Conservation (phyloP, 2,797 vertebrate species). For the Lagodon rhomboides region DNA sequence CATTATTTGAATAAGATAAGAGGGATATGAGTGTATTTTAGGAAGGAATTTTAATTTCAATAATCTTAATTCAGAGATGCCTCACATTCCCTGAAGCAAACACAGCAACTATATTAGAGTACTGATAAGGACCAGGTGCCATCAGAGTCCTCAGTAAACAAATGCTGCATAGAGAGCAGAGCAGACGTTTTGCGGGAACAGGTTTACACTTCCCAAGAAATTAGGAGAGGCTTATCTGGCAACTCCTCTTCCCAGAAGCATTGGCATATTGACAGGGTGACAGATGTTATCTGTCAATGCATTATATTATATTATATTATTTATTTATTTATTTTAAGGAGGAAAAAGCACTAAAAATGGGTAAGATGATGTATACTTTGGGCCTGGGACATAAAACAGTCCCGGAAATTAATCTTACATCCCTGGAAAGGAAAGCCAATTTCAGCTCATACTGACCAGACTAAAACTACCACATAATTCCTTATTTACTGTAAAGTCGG, state of each 20-base stretch:
- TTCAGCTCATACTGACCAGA: background rate
- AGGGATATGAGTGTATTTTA: constrained; percentile 21
- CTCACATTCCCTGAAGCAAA: background rate
- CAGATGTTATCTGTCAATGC: background rate
- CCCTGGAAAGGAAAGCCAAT: background rate
- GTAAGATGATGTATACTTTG: background rate
- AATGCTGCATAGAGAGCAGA: background rate
- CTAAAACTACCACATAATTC: background rate
- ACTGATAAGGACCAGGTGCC: constrained; percentile 10
- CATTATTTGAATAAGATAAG: background rate
- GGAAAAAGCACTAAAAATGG: background rate
- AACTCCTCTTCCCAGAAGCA: background rate
- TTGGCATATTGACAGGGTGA: background rate
- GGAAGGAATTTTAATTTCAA: constrained; percentile 34
- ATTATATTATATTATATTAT: background rate
- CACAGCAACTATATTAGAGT: constrained; percentile 9
- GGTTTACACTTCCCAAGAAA: background rate
- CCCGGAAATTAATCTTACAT: background rate
- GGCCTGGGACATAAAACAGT: background rate
- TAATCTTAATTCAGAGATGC: constrained; percentile 15
- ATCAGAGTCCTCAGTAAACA: background rate
- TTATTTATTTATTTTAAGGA: background rate
- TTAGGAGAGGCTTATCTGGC: background rate
- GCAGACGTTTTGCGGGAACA: background rate
- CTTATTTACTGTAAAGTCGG: background rate